These are phyloP conservation scores for Etia nguti DNA, from an alignment of 2,113 vertebrate genomes.

Conservation along the genomic window DNA sequence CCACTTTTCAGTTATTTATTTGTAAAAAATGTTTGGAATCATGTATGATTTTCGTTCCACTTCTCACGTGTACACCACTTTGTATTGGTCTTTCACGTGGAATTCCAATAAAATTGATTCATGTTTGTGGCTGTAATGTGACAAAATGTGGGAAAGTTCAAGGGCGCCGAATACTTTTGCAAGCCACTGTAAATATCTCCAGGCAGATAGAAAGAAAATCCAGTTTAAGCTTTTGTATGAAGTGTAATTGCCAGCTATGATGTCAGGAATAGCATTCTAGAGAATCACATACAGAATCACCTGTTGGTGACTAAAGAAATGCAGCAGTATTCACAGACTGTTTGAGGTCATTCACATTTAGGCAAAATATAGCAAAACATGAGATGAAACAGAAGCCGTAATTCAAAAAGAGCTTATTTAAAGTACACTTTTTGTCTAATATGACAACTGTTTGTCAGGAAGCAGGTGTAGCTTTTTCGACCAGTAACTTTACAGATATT, in stretches of 20 bases:
- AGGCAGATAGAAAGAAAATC: not conserved
- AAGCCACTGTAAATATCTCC: not conserved
- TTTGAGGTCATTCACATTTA: not conserved
- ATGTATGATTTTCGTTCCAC: too few relatives aligned
- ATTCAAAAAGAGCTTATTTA: not conserved
- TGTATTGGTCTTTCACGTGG: too few relatives aligned
- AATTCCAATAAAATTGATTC: too few relatives aligned
- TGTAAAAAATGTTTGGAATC: too few relatives aligned
- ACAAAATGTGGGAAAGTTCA: too few relatives aligned
- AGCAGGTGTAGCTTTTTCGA: not conserved
- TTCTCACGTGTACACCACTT: too few relatives aligned
- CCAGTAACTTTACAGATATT: constrained; percentile 24
- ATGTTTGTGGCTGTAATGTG: too few relatives aligned
- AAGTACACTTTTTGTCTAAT: not conserved
- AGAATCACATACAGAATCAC: not conserved
- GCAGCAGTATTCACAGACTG: not conserved
- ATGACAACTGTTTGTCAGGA: constrained; percentile 6
- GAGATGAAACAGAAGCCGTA: not conserved
- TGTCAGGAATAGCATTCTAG: not conserved
- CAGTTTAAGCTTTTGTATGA: not conserved
- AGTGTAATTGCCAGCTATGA: not conserved
- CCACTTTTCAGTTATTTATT: too few relatives aligned
- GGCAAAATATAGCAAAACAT: not conserved
- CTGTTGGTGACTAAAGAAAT: not conserved
- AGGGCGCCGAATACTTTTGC: too few relatives aligned